phyloP scores from a whole-genome alignment of 2,113 vertebrate species.

The Ivindomyrus marchei region DNA sequence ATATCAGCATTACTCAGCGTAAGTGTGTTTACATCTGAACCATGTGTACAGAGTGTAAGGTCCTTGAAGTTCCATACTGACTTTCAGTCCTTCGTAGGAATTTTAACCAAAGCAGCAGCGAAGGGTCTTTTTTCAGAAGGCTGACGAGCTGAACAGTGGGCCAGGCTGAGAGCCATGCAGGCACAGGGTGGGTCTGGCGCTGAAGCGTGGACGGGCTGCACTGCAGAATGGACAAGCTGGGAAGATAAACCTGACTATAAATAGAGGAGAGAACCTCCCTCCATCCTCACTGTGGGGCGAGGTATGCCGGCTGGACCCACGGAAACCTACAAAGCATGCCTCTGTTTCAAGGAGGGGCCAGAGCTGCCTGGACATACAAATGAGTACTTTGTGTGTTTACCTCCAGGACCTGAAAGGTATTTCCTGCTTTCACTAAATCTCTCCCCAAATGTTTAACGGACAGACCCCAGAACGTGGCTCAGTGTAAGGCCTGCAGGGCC shows the following conservation, averaged over 20 bases:
- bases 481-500: background rate
- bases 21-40: background rate
- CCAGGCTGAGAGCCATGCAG: background rate
- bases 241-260: background rate
- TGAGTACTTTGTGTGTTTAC: background rate
- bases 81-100: background rate
- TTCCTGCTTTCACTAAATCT: background rate
- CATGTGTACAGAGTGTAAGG: background rate
- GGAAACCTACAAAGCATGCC: background rate
- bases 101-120: background rate
- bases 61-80: background rate
- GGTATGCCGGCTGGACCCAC: background rate
- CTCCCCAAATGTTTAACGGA: background rate
- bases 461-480: background rate
- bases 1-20: background rate
- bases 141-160: background rate
- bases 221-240: background rate
- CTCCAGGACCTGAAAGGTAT: background rate
- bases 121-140: background rate
- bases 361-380: background rate
- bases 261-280: background rate
- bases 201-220: background rate
- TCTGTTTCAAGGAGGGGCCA: background rate
- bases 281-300: background rate
- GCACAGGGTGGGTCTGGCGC: background rate